Base-by-base conservation (phyloP, 1,140 invertebrate species). In the Berghia stephanieae region DNA sequence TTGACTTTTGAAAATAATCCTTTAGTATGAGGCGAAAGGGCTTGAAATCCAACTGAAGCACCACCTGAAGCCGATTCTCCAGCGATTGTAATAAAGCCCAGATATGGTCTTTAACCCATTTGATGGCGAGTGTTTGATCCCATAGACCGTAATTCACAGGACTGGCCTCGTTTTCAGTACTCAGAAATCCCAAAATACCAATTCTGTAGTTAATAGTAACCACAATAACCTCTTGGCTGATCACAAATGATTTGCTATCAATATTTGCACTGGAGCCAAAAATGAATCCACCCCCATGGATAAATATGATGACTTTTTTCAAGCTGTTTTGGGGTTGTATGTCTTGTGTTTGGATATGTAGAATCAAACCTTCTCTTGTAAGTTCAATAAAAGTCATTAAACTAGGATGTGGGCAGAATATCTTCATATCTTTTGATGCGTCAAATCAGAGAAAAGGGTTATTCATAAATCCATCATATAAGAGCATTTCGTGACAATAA, bases 121-220 rank as follows among this genome's bases (percentile, higher is more conserved):
- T 92, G 77, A 98, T 93, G 1, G 96, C 97, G 85, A 97, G 81
- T 0, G 95, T 93, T 90, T 98, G 96, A 90, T 99, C 97, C 93
- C 95, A 89, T 36, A 92, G 84, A 34, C 92, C 92, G 79, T 88
- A 86, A 79, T 92, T 93, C n/a, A 92, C 92, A 18, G 87, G 84
- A 4, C 73, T 18, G n/a, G 57, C 49, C 4, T 71, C 55, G 44
- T 80, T 68, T 0, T 78, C 80, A n/a, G 76, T 75, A 38, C 75
- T 60, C 13, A 86, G 67, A 78, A 85, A 86, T 44, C 90, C 90
- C 46, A 91, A 86, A 16, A 86, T 42, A 5, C 90, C 80, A 85
- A 92, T 86, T 40, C 91, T 82, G 77, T 91, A 92, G 80, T 92
- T 92, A 3, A 91, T 84, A 10, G 90, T 90, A 3, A 92, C 90